A percentile compares a stretch with the other conserved stretches of the same genome.
phyloP scores from a whole-genome alignment of 2,797 vertebrate species.

The Artibeus jamaicensis region DNA sequence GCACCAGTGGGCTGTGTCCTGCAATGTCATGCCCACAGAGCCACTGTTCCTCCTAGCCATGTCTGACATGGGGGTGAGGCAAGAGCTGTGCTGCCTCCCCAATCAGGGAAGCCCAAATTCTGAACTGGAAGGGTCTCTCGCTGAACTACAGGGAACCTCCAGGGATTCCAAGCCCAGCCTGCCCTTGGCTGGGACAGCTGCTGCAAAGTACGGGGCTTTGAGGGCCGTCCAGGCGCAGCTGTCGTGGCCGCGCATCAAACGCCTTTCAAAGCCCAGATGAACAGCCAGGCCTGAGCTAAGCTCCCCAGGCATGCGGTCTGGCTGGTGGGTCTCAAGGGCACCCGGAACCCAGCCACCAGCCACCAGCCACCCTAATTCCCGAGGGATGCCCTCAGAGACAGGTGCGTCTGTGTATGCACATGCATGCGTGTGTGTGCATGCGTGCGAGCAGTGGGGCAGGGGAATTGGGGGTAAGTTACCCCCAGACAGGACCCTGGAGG shows the following conservation, averaged over 20 bases:
- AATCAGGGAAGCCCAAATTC: background rate
- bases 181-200: conserved; percentile 62
- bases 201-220: conserved; percentile 57
- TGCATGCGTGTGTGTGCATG: too few relatives aligned
- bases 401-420: background rate
- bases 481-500: background rate
- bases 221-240: conserved; percentile 65
- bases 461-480: background rate
- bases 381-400: conserved; percentile 10
- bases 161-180: conserved; percentile 32
- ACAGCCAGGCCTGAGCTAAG: conserved; percentile 71
- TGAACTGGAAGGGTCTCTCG: background rate
- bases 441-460: accelerated
- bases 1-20: too few relatives aligned
- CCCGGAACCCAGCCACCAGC: background rate
- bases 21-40: too few relatives aligned
- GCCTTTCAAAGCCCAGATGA: conserved; percentile 69
- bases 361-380: conserved; percentile 28
- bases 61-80: background rate
- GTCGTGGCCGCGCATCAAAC: conserved; percentile 76
- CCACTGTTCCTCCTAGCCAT: background rate
- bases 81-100: background rate
- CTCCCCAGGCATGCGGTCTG: conserved; percentile 60
- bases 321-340: conserved; percentile 50
- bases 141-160: conserved; percentile 19